phyloP scores from a whole-genome alignment of 2,888 invertebrate genomes.

The Nomada lathburiana region DNA sequence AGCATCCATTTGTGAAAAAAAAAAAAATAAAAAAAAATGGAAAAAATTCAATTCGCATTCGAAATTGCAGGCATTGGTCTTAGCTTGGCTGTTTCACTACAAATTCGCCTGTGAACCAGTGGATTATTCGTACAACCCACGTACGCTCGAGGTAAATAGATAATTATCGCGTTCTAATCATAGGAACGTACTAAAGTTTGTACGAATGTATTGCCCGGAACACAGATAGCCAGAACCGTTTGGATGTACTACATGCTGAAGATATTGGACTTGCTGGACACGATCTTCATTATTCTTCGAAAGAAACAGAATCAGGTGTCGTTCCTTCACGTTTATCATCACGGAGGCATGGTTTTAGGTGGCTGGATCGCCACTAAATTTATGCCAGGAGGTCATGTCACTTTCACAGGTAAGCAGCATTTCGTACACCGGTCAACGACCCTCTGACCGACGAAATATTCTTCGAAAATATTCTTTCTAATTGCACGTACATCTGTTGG shows the following conservation, averaged over 20 bases:
- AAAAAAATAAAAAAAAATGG: too few relatives aligned
- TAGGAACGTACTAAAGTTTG: too few relatives aligned
- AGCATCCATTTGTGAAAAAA: not conserved
- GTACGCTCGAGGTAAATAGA: constrained; percentile 85
- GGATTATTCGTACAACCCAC: constrained; percentile 87
- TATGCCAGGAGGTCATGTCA: constrained; percentile 85
- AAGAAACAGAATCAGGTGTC: constrained; percentile 93
- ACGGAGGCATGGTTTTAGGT: constrained; percentile 91
- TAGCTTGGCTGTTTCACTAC: constrained; percentile 85
- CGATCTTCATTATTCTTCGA: constrained; percentile 93
- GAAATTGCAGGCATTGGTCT: constrained; percentile 67
- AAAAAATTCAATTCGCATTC: not conserved
- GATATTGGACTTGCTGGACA: constrained; percentile 90
- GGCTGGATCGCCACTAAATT: constrained; percentile 88
- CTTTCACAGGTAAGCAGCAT: constrained; percentile 76
- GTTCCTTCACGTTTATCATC: constrained; percentile 95
- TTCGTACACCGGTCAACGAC: not conserved
- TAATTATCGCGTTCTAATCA: too few relatives aligned
- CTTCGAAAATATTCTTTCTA: not conserved
- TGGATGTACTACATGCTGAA: constrained; percentile 90
- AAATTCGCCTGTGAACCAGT: constrained; percentile 90
- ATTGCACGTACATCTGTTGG: not conserved
- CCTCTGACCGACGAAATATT: not conserved
- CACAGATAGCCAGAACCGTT: constrained; percentile 85
- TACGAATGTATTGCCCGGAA: not conserved